Percentiles rank a stretch among this genome's conserved stretches.
phyloP scores from a whole-genome alignment of 53 echinoderm and acorn worm genomes.

The Stichopus horrens region DNA sequence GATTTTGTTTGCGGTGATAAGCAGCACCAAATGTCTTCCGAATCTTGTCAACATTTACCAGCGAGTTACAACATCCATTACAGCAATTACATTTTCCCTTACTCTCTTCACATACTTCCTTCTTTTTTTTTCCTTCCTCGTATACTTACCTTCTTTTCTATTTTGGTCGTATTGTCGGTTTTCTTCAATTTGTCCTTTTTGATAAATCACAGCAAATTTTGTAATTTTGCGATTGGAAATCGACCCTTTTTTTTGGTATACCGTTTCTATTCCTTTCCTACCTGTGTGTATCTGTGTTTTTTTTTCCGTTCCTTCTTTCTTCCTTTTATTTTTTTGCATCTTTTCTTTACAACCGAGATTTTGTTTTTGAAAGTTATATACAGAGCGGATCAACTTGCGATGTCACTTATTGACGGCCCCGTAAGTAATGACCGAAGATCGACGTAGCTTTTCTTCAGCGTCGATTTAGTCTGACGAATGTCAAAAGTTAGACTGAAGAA shows the following conservation, averaged over 20 bases:
- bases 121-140: neutral
- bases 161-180: neutral
- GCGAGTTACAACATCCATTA: neutral
- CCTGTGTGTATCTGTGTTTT: neutral
- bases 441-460: slow-evolving; percentile 17
- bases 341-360: slow-evolving; percentile 5
- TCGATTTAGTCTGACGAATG: slow-evolving; percentile 45
- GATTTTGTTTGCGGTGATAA: too few relatives aligned
- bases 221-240: neutral
- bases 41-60: too few relatives aligned
- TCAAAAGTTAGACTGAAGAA: slow-evolving; percentile 3
- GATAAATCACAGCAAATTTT: neutral
- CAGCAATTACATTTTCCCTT: neutral
- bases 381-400: neutral
- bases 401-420: slow-evolving; percentile 26
- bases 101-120: neutral
- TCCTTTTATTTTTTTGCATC: neutral
- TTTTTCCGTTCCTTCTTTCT: neutral
- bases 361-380: neutral
- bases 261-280: neutral
- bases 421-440: slow-evolving; percentile 24
- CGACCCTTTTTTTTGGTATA: neutral
- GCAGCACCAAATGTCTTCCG: too few relatives aligned
- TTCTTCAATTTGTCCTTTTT: neutral
- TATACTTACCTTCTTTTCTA: too few relatives aligned